Evolutionary conservation across 2,888 invertebrate genomes (phyloP).

Genomic region (Caenorhabditis plicata): DNA sequence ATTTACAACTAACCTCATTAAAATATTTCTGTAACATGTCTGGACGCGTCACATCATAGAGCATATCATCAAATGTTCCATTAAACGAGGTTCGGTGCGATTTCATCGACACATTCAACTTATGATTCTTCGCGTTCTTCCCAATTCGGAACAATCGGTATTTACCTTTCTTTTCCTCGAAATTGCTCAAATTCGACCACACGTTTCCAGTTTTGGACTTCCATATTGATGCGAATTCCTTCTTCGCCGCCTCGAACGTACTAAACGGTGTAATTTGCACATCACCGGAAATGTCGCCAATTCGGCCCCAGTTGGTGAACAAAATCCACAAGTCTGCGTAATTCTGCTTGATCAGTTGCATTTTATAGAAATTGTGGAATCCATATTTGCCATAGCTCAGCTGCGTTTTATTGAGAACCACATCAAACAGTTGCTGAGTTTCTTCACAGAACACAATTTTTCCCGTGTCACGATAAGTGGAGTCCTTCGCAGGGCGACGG

Average conservation of each 20-base stretch:
- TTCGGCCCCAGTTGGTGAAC: slow-evolving; percentile 71
- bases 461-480: slow-evolving; percentile 43
- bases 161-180: slow-evolving; percentile 67
- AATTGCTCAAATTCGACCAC: slow-evolving; percentile 40
- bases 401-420: slow-evolving; percentile 69
- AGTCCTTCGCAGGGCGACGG: too few relatives aligned
- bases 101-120: too few relatives aligned
- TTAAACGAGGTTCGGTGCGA: too few relatives aligned
- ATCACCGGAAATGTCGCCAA: slow-evolving; percentile 66
- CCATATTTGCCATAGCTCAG: slow-evolving; percentile 68
- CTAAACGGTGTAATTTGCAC: slow-evolving; percentile 43
- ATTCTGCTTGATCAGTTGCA: slow-evolving; percentile 69
- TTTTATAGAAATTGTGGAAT: slow-evolving; percentile 71
- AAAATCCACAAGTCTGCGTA: slow-evolving; percentile 68
- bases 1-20: too few relatives aligned
- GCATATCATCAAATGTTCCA: too few relatives aligned
- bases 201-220: slow-evolving; percentile 69
- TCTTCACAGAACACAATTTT: slow-evolving; percentile 43
- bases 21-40: too few relatives aligned
- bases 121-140: too few relatives aligned
- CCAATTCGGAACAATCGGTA: slow-evolving; percentile 69
- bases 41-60: too few relatives aligned
- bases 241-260: slow-evolving; percentile 66
- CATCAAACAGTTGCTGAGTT: slow-evolving; percentile 41
- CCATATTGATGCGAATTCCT: slow-evolving; percentile 70